Percentiles rank a stretch among this genome's conserved stretches.
These are phyloP conservation scores for Meda fulgida DNA, from an alignment of 2,797 vertebrate species.

Conservation along the genomic window DNA sequence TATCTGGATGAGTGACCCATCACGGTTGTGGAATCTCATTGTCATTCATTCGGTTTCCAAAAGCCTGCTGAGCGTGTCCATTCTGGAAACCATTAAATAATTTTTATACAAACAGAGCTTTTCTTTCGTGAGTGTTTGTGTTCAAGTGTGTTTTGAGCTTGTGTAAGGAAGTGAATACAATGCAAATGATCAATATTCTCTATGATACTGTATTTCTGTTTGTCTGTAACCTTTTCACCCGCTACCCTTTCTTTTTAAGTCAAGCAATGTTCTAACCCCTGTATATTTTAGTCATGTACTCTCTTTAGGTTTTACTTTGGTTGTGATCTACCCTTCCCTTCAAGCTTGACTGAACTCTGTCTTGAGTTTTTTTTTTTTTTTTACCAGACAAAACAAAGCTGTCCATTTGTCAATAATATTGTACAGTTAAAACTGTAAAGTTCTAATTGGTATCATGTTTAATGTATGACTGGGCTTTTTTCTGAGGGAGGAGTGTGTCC, in stretches of 20 bases:
- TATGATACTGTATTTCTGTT: neutral
- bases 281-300: neutral
- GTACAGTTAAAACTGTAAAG: neutral
- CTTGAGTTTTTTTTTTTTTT: neutral
- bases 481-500: neutral
- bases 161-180: neutral
- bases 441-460: neutral
- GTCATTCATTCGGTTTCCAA: neutral
- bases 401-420: neutral
- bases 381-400: neutral
- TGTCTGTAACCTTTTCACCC: neutral
- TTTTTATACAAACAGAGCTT: neutral
- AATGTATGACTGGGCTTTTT: neutral
- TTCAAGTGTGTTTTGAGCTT: neutral
- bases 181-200: neutral
- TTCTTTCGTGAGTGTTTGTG: neutral
- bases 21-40: slow-evolving; percentile 9
- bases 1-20: neutral
- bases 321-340: slow-evolving; percentile 1
- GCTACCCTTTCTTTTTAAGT: neutral
- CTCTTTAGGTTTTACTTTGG: slow-evolving; percentile 20
- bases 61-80: slow-evolving; percentile 14
- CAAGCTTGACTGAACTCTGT: slow-evolving; percentile 11
- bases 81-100: slow-evolving; percentile 15
- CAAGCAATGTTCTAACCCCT: neutral